A percentile compares a stretch with the other conserved stretches of the same genome.
phyloP scores from a whole-genome alignment of 1,140 invertebrate species.

The Brachionus paranguensis region DNA sequence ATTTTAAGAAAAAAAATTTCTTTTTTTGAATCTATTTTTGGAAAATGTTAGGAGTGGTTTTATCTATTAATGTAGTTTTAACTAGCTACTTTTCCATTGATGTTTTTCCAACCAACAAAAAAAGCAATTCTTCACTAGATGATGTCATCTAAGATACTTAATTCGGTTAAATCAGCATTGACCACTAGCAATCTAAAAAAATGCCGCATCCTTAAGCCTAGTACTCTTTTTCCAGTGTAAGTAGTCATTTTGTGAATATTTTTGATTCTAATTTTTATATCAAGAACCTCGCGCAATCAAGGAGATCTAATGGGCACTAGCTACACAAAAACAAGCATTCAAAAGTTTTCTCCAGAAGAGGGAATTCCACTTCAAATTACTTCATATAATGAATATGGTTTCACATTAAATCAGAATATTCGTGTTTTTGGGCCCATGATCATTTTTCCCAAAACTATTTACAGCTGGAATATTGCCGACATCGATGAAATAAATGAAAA shows the following conservation, averaged over 20 bases:
- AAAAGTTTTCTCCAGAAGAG: neutral
- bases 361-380: slow-evolving; percentile 24
- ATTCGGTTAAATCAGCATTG: neutral
- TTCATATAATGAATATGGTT: slow-evolving; percentile 24
- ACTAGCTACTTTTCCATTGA: neutral
- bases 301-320: neutral
- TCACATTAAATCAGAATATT: slow-evolving; percentile 18
- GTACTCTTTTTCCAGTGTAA: neutral
- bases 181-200: neutral
- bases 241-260: neutral
- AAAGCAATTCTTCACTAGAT: neutral
- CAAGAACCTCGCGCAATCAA: neutral
- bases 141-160: neutral
- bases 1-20: neutral
- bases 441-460: slow-evolving; percentile 34
- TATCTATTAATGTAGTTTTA: neutral
- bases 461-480: slow-evolving; percentile 26
- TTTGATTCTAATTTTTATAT: too few species aligned
- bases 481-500: slow-evolving; percentile 35
- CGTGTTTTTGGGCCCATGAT: neutral
- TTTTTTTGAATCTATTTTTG: neutral
- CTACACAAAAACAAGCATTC: slow-evolving; percentile 11
- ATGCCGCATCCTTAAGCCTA: neutral
- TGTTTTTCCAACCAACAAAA: too few species aligned
- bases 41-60: neutral